phyloP scores from a whole-genome alignment of 2,113 vertebrate species.

The Telmatochromis sp. region DNA sequence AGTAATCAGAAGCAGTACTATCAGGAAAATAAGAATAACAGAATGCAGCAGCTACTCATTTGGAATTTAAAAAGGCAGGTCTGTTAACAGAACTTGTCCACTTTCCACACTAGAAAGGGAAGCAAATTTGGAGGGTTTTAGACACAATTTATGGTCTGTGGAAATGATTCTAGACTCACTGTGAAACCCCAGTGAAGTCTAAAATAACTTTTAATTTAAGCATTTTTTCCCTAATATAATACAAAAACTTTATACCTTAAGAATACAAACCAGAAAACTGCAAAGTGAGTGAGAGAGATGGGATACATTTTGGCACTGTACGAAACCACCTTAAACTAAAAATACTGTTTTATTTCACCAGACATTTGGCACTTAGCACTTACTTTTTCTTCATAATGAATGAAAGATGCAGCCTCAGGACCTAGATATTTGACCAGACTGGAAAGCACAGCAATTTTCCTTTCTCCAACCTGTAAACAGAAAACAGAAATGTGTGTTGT shows the following conservation, averaged over 20 bases:
- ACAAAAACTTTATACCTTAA: not conserved
- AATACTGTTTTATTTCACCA: not conserved
- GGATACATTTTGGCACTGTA: not conserved
- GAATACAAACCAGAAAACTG: not conserved
- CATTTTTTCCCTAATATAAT: not conserved
- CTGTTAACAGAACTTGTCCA: not conserved
- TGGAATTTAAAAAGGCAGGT: not conserved
- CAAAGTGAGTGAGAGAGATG: not conserved
- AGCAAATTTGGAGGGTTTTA: not conserved
- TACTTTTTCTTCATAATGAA: constrained; percentile 72
- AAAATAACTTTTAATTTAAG: not conserved
- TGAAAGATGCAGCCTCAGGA: constrained; percentile 54
- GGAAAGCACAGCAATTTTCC: constrained; percentile 55
- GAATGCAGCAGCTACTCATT: not conserved
- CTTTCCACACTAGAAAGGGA: not conserved
- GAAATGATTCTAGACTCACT: not conserved
- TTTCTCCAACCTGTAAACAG: constrained; percentile 47
- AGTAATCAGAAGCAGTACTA: not conserved
- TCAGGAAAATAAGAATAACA: not conserved
- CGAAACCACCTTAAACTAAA: not conserved
- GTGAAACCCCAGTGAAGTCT: not conserved
- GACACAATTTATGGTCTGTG: not conserved
- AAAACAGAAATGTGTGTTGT: not conserved
- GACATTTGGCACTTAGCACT: constrained; percentile 3
- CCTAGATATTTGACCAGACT: constrained; percentile 67